Evolutionary conservation across 2,797 vertebrate genomes (phyloP).

Genomic region (Fringilla coelebs): DNA sequence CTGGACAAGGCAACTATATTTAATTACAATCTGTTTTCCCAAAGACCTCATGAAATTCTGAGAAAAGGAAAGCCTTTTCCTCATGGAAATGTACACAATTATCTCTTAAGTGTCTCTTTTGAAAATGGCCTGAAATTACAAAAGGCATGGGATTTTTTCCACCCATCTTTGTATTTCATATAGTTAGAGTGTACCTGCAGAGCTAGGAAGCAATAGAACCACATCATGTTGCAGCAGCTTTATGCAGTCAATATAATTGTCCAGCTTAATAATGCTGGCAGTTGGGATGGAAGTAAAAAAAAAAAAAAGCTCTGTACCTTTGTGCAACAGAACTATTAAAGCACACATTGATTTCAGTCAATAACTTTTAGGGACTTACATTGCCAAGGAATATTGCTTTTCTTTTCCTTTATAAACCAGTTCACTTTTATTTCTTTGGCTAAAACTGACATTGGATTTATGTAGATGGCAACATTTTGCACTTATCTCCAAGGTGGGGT

Average conservation of each 20-base stretch:
- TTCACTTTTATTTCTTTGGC: not conserved
- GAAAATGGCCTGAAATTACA: not conserved
- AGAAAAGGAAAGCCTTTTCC: not conserved
- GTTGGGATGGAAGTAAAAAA: not conserved
- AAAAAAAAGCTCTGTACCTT: not conserved
- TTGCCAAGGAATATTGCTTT: not conserved
- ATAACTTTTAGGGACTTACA: not conserved
- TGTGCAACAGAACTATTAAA: not conserved
- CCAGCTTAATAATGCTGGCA: not conserved
- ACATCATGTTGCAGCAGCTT: not conserved
- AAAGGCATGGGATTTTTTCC: rapidly evolving
- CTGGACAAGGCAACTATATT: not conserved
- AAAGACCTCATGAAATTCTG: not conserved
- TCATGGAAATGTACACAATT: not conserved
- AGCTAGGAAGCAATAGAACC: not conserved
- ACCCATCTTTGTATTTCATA: not conserved
- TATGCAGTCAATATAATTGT: not conserved
- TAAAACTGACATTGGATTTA: not conserved
- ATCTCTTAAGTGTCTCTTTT: not conserved
- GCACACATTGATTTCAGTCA: not conserved
- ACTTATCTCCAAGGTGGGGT: not conserved
- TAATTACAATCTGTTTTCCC: not conserved
- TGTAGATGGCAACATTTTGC: not conserved
- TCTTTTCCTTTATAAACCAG: not conserved
- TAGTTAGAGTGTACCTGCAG: not conserved